Percentiles rank a stretch among this genome's conserved stretches.
Conservation (phyloP, 2,797 vertebrate species). For the Psittacula derbiana region DNA sequence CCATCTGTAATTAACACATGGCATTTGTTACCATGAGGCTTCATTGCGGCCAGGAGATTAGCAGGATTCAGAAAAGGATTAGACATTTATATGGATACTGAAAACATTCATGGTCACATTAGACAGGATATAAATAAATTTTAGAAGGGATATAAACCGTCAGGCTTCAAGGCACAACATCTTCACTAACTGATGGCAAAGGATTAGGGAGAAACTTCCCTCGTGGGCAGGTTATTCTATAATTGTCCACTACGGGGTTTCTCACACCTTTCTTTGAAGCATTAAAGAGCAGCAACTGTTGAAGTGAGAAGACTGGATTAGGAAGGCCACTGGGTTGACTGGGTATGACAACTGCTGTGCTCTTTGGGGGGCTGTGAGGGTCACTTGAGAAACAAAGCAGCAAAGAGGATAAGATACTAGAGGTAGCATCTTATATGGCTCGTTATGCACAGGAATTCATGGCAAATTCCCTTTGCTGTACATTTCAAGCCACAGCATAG, state of each 20-base stretch:
- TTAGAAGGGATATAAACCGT: constrained; percentile 45
- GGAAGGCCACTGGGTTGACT: background rate
- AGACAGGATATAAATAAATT: constrained; percentile 60
- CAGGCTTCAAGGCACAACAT: constrained; percentile 45
- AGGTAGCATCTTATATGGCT: background rate
- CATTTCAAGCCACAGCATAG: background rate
- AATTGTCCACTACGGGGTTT: constrained; percentile 32
- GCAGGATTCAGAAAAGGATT: constrained; percentile 58
- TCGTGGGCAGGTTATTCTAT: constrained; percentile 35
- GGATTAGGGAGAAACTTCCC: constrained; percentile 47
- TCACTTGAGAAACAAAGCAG: background rate
- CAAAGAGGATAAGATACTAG: background rate
- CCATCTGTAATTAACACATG: constrained; percentile 49
- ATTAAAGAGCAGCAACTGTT: background rate
- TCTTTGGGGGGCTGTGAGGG: background rate
- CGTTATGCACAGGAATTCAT: background rate
- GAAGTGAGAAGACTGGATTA: constrained; percentile 16
- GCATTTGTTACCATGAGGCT: constrained; percentile 48
- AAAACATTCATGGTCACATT: constrained; percentile 50
- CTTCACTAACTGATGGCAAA: background rate
- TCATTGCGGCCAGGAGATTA: constrained; percentile 54
- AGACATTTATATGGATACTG: constrained; percentile 55
- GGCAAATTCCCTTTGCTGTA: background rate
- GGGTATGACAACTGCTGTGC: background rate
- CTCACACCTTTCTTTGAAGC: constrained; percentile 41